Evolutionary conservation across 2,797 vertebrate species (phyloP), one percentile per base, ranked within the genome.

Genomic region (Melanogrammus aeglefinus): DNA sequence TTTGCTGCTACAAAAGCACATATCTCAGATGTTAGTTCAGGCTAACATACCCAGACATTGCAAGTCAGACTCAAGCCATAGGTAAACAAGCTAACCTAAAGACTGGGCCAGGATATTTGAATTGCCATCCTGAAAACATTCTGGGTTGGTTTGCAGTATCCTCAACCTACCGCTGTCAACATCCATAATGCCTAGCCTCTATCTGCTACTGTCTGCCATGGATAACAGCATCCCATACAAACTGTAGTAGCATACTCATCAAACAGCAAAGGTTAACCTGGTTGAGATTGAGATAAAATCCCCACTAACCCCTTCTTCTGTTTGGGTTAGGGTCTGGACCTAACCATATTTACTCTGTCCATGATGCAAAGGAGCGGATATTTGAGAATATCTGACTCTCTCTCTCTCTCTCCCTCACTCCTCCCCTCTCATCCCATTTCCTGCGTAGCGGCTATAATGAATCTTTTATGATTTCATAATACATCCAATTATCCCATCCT

Each of bases 391-490:
- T 71, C 69, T 71, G 5, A 13, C 69, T 31, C 69, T 31, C 69
- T 13, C n/a, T 31, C 69, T 13, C n/a, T n/a, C 27, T 71, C 69
- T 70, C 66, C 18, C 69, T 71, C 69, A 8, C 66, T 29, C 84
- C 12, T 79, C 75, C 78, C 2, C 87, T 85, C 83, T 89, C 85
- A 84, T 90, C 85, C 85, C 86, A 85, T 91, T 91, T 92, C 90
- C 90, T 82, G 89, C 88, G 88, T 78, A 77, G 81, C 76, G 6
- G 84, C 76, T 85, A 74, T 90, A 90, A 91, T 93, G 91, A 91
- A 92, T 93, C 90, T 92, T 92, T 91, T 88, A 92, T 90, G 90
- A 90, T 91, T 91, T 91, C 89, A 89, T 91, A 91, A 92, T 92
- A 91, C 88, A 87, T 85, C 87, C 85, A 90, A 90, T 92, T 92